These are phyloP conservation scores for Brachypodius melanocephalos DNA, from an alignment of 2,113 vertebrate genomes.

Conservation along the genomic window DNA sequence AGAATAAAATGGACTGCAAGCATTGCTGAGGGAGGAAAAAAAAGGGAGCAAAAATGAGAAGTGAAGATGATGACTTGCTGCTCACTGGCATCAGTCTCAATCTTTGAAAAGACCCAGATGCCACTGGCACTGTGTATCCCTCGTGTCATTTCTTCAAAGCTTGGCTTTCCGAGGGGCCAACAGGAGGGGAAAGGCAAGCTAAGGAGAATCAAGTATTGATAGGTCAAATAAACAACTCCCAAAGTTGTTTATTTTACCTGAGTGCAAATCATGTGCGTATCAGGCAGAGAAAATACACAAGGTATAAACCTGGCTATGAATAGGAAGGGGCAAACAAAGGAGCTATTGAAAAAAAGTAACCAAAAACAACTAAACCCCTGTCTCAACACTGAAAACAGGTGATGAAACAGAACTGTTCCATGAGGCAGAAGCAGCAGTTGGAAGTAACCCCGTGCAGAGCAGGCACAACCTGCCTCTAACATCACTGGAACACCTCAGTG, in stretches of 20 bases:
- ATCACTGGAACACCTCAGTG: neutral
- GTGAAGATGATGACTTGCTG: neutral
- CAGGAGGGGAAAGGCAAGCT: neutral
- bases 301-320: neutral
- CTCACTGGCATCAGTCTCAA: neutral
- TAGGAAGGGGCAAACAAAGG: neutral
- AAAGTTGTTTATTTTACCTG: neutral
- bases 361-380: neutral
- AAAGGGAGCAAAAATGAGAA: neutral
- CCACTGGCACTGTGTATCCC: neutral
- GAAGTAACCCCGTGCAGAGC: neutral
- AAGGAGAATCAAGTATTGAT: neutral
- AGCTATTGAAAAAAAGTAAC: neutral
- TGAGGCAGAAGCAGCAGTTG: neutral
- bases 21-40: neutral
- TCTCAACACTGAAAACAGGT: neutral
- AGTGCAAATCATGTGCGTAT: neutral
- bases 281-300: neutral
- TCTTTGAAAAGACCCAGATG: neutral
- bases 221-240: no score
- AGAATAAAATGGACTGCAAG: neutral
- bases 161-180: neutral
- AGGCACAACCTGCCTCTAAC: neutral
- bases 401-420: neutral
- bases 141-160: neutral